phyloP scores from a whole-genome alignment of 1,140 invertebrate genomes.

The Dendroctonus valens region DNA sequence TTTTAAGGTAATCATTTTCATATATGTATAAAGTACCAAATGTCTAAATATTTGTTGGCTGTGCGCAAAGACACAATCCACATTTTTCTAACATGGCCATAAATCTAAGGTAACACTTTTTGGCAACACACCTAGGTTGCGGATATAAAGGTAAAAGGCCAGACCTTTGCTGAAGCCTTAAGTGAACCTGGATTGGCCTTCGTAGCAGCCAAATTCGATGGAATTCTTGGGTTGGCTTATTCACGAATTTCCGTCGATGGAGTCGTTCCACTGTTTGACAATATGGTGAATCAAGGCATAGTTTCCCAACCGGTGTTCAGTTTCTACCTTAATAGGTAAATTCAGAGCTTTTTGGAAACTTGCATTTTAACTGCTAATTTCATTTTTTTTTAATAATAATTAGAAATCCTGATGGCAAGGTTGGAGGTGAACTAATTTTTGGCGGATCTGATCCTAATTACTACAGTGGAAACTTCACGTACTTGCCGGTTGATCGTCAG shows the following conservation, averaged over 20 bases:
- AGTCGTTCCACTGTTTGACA: conserved; percentile 90
- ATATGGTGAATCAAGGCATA: conserved; percentile 85
- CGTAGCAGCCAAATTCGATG: conserved; percentile 96
- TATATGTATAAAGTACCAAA: background rate
- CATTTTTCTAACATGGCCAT: too few relatives aligned
- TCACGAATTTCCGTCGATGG: conserved; percentile 86
- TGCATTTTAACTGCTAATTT: background rate
- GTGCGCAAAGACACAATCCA: too few relatives aligned
- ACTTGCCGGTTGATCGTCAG: conserved; percentile 80
- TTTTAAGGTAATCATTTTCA: too few relatives aligned
- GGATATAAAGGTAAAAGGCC: conserved; percentile 56
- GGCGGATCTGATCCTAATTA: conserved; percentile 92
- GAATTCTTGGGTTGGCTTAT: conserved; percentile 94
- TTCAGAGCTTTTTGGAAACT: background rate
- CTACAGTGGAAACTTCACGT: conserved; percentile 90
- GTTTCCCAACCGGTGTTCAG: conserved; percentile 85
- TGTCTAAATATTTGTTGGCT: too few relatives aligned
- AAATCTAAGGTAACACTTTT: background rate
- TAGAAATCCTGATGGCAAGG: conserved; percentile 72
- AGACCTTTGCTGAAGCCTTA: conserved; percentile 96
- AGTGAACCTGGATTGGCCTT: conserved; percentile 89
- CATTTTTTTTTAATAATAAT: background rate
- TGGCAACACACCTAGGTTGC: background rate
- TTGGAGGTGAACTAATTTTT: conserved; percentile 92
- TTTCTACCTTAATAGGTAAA: conserved; percentile 75